Conservation (phyloP, 2,797 vertebrate genomes). For the Platyrinchus mystaceus region DNA sequence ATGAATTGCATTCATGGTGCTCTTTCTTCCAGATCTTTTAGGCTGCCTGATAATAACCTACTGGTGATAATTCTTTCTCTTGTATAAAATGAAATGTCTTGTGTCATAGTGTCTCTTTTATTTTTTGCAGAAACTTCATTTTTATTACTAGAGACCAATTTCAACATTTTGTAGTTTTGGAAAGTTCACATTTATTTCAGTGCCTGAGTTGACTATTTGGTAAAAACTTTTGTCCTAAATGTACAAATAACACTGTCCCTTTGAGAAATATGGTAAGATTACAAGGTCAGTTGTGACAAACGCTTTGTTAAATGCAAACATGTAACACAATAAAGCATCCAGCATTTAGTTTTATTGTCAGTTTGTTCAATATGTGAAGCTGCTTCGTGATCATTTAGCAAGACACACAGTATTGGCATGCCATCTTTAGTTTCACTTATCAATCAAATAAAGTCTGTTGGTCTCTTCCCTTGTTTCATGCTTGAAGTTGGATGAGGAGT, state of each 20-base stretch:
- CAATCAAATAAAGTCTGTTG: not conserved
- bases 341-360: not conserved
- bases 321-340: not conserved
- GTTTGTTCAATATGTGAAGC: not conserved
- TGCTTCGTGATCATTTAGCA: not conserved
- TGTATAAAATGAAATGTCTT: not conserved
- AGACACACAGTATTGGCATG: not conserved
- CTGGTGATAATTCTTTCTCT: not conserved
- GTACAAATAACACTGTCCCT: not conserved
- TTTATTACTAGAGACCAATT: not conserved
- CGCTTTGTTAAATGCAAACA: slow-evolving; percentile 14
- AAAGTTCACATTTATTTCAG: not conserved
- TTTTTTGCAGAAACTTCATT: not conserved
- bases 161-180: not conserved
- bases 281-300: not conserved
- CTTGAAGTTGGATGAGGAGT: not conserved
- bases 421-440: not conserved
- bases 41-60: not conserved
- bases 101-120: not conserved
- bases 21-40: not conserved
- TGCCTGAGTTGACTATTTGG: not conserved
- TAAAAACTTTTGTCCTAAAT: not conserved
- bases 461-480: not conserved
- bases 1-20: not conserved
- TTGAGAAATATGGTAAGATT: not conserved